phyloP scores from a whole-genome alignment of 2,797 vertebrate genomes.

The Characodon lateralis region DNA sequence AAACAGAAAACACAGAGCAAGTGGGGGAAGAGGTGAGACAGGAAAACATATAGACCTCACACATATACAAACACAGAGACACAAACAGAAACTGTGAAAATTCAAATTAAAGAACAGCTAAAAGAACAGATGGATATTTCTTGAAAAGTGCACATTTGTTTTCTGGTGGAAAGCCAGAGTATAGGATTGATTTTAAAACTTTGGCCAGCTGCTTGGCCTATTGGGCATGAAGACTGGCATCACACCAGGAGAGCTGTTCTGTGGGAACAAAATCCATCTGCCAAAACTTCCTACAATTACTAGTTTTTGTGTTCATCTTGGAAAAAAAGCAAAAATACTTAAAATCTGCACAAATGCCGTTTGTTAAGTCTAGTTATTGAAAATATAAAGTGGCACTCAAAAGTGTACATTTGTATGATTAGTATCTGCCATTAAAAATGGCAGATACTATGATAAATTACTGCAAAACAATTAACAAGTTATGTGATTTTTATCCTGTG shows the following conservation, averaged over 20 bases:
- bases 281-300: not conserved
- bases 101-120: slow-evolving; percentile 34
- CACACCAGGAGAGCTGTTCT: not conserved
- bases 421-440: too few species aligned
- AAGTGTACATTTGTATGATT: not conserved
- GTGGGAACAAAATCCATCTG: not conserved
- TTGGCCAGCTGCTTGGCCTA: not conserved
- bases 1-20: slow-evolving; percentile 55
- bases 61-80: slow-evolving; percentile 60
- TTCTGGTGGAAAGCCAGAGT: slow-evolving; percentile 12
- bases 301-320: not conserved
- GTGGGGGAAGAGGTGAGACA: slow-evolving; percentile 37
- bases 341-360: not conserved
- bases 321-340: not conserved
- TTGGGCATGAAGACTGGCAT: slow-evolving; percentile 5
- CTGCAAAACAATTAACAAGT: not conserved
- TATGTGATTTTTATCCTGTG: not conserved
- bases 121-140: slow-evolving; percentile 27
- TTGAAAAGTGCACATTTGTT: slow-evolving; percentile 12
- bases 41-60: slow-evolving; percentile 39
- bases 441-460: not conserved
- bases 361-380: not conserved
- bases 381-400: not conserved
- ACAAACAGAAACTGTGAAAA: slow-evolving; percentile 60
- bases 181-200: slow-evolving; percentile 15